Base-by-base conservation (phyloP, 37 sponge, comb jelly and placozoan species). In the Tethya wilhelma region DNA sequence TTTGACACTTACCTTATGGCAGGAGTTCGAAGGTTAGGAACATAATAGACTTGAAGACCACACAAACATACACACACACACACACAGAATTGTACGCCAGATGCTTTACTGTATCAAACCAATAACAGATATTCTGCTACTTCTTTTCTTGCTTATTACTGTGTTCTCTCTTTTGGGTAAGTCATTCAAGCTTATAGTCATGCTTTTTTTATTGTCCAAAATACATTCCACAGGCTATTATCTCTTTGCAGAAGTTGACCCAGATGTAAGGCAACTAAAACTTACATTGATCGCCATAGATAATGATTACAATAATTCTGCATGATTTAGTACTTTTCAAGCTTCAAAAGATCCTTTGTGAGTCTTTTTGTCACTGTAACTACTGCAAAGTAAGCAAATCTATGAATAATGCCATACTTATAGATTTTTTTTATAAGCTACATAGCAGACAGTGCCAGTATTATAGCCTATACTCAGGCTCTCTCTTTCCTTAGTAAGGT, bases 321-420 rank as follows among this genome's bases (percentile, higher is more conserved):
- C 1, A 63, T 68, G 2, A 19, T 22, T 4, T 64, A 92, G 93
- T 92, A 89, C 38, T 95, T 95, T 45, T 34, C 5, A 7, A 38
- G 71, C 20, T 84, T 89, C 36, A 37, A 68, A 22, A 64, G 59
- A 53, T 37, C 83, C 26, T 89, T 89, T 62, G 81, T 95, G 38
- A 95, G 89, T 46, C 76, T 95, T 62, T 95, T 92, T 77, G 82
- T 95, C 33, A 59, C 79, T 1, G 43, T 70, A 5, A 95, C 96
- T 11, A 89, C 93, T 67, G 90, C 96, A 25, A 95, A 95, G 94
- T 94, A 33, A 80, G 94, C 75, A 1, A 29, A 59, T 2, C 4
- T 31, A n/a, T n/a, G n/a, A 6, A 36, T 30, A 19, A 2, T 31
- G 66, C 19, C 37, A 5, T 30, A 65, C 25, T 34, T 3, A 65